These are phyloP conservation scores for Strigamia crassipes DNA, from an alignment of 2,888 invertebrate species.

Conservation along the genomic window DNA sequence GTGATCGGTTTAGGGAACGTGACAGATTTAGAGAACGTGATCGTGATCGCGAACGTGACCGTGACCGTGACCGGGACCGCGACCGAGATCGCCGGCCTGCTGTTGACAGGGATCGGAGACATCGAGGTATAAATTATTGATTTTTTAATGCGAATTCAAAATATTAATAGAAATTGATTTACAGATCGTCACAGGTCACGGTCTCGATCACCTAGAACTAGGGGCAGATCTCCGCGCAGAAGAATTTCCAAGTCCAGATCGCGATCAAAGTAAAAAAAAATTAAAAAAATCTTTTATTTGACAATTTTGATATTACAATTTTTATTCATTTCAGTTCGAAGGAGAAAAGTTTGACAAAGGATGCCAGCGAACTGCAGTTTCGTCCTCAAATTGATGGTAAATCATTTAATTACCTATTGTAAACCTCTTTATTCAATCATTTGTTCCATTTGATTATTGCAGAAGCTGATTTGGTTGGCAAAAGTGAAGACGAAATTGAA, in stretches of 20 bases:
- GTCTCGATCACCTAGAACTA: neutral
- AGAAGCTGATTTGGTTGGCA: constrained; percentile 86
- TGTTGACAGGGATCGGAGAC: neutral
- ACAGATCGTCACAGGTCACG: neutral
- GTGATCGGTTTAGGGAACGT: neutral
- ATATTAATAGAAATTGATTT: neutral
- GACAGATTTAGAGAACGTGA: constrained; percentile 23
- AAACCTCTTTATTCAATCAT: neutral
- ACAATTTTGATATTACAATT: neutral
- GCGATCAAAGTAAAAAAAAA: neutral
- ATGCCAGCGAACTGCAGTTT: constrained; percentile 1
- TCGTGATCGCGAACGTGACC: neutral
- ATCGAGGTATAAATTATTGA: neutral
- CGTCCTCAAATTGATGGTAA: constrained; percentile 19
- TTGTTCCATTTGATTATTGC: neutral
- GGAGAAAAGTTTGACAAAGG: neutral
- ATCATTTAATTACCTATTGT: neutral
- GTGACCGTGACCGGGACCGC: neutral
- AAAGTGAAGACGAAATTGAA: constrained; percentile 87
- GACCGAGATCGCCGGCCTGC: neutral
- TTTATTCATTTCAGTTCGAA: constrained; percentile 10
- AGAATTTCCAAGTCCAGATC: constrained; percentile 32
- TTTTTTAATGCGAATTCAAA: neutral
- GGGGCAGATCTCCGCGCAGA: constrained; percentile 2
- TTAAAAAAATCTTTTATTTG: neutral